A percentile compares a stretch with the other conserved stretches of the same genome.
Evolutionary conservation across 2,888 invertebrate species (phyloP).

Genomic region (Leucozona laternaria): DNA sequence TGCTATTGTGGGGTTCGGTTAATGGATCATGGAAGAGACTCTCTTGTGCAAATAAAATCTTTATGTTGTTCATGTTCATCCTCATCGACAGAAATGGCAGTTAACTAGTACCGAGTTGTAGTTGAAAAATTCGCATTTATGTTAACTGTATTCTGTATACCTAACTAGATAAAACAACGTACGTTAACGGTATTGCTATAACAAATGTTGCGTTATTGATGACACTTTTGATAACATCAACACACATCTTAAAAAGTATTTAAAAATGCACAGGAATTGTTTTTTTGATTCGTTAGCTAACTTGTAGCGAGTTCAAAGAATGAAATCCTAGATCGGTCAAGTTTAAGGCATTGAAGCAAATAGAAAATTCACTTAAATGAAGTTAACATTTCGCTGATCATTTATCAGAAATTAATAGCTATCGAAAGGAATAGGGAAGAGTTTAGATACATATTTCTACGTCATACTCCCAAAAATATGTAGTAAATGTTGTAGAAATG

Average conservation of each 20-base stretch:
- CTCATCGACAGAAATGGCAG: slow-evolving; percentile 46
- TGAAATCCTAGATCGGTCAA: too few relatives aligned
- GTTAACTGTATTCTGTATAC: slow-evolving; percentile 13
- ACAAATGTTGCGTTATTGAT: slow-evolving; percentile 15
- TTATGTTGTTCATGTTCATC: slow-evolving; percentile 46
- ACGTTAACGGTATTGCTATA: slow-evolving; percentile 6
- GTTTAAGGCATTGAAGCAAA: too few relatives aligned
- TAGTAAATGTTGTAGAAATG: too few relatives aligned
- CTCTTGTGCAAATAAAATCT: slow-evolving; percentile 57
- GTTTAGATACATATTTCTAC: too few relatives aligned
- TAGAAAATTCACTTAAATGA: too few relatives aligned
- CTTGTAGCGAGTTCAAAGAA: too few relatives aligned
- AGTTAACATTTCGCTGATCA: too few relatives aligned
- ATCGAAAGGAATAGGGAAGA: too few relatives aligned
- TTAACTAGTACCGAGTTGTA: slow-evolving; percentile 28
- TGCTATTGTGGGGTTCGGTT: slow-evolving; percentile 58
- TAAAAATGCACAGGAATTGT: too few relatives aligned
- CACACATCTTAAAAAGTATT: slow-evolving; percentile 1
- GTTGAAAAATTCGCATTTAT: slow-evolving; percentile 31
- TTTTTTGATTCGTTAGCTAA: neutral
- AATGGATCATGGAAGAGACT: slow-evolving; percentile 62
- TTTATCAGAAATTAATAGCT: too few relatives aligned
- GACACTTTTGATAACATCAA: neutral
- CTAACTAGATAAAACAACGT: neutral
- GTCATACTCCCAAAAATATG: too few relatives aligned